Evolutionary conservation across 2,888 invertebrate species (phyloP).

Genomic region (Phortica okadai): DNA sequence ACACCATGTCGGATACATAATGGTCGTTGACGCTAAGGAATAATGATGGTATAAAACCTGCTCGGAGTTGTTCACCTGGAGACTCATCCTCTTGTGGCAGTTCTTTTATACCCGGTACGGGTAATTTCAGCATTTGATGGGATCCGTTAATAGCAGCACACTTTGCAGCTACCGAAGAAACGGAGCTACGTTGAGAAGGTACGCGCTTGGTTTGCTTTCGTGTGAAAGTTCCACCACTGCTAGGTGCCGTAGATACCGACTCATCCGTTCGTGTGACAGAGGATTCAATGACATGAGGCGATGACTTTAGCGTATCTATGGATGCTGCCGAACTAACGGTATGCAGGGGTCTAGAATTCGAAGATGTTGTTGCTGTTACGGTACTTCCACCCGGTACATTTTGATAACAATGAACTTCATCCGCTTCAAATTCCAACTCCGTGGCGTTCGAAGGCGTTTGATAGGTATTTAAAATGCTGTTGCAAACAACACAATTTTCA

Average conservation of each 20-base stretch:
- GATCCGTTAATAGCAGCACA: conserved; percentile 66
- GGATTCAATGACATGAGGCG: conserved; percentile 44
- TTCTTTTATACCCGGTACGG: conserved; percentile 77
- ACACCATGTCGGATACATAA: conserved; percentile 85
- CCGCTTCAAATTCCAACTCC: conserved; percentile 81
- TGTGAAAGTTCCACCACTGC: conserved; percentile 45
- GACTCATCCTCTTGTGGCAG: conserved; percentile 70
- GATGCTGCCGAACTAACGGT: conserved; percentile 67
- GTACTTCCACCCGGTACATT: background rate
- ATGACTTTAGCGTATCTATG: conserved; percentile 69
- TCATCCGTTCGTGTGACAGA: background rate
- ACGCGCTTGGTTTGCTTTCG: conserved; percentile 59
- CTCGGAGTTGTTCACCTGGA: conserved; percentile 65
- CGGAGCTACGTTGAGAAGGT: conserved; percentile 65
- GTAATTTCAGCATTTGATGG: conserved; percentile 68
- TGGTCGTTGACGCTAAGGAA: conserved; percentile 81
- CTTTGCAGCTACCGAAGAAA: conserved; percentile 69
- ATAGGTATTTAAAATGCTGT: conserved; percentile 78
- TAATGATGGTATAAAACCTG: conserved; percentile 80
- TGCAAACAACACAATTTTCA: conserved; percentile 78
- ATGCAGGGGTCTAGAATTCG: conserved; percentile 49
- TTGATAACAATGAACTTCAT: conserved; percentile 67
- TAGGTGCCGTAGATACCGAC: background rate
- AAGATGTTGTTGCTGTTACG: conserved; percentile 37
- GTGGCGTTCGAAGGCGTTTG: conserved; percentile 89